Base-by-base conservation (phyloP, 2,888 invertebrate genomes). In the Perizoma affinitatum region DNA sequence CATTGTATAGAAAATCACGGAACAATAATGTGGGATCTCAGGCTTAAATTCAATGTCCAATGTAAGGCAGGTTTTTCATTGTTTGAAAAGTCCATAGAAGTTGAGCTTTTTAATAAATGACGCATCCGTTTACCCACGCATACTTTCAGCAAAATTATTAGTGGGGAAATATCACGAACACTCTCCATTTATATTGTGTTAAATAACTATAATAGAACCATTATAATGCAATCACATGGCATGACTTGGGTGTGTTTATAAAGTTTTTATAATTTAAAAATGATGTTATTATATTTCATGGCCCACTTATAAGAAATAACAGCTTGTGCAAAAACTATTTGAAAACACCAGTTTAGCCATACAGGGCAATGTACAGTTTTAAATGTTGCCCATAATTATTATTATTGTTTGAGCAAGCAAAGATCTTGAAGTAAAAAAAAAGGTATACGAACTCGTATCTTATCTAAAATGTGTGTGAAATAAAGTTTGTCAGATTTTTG, bases 201-300 rank as follows among this genome's bases (percentile, higher is more conserved):
- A 55, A 80, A 82, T 82, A 83, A 82, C 82, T 78, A 80, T 83
- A 84, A 82, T 82, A 78, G 76, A 84, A 80, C 72, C 71, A 80
- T 86, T 84, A 83, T 78, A 80, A 9, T 85, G 86, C 85, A 85
- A 83, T 76, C 75, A 77, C 70, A 76, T 88, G 67, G 86, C 88
- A 87, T 88, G 88, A 80, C 84, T 81, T 46, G 53, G 54, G 74
- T 63, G 54, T 78, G 83, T 86, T 86, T 79, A 80, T 72, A 79
- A 76, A 73, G 67, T 58, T 53, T 22, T 69, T 63, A 42, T 57
- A 41, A 49, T 75, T 74, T 77, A 73, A 54, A 60, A 48, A 43
- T 36, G 49, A 53, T 53, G 53, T 49, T 45, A 46, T 9, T 45
- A 48, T 58, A 42, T 41, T 45, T 59, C 45, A 59, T 54, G 36